phyloP scores from a whole-genome alignment of 2,797 vertebrate genomes.

The Emydoidea blandingii region DNA sequence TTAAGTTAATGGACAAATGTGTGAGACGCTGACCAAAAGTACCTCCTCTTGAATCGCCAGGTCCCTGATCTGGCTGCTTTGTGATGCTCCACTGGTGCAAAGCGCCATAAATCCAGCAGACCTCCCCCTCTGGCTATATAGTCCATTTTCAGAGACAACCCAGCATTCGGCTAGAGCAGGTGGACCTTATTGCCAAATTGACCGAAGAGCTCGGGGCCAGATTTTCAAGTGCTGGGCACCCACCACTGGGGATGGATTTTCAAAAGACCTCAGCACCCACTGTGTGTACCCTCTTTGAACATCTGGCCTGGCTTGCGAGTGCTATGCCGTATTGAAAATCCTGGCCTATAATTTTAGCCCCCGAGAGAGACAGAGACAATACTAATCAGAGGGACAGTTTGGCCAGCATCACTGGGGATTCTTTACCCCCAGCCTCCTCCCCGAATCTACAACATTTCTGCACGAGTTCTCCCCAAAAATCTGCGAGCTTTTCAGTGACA shows the following conservation, averaged over 20 bases:
- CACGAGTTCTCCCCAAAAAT: neutral
- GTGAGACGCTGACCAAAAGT: neutral
- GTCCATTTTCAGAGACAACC: neutral
- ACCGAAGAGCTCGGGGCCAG: neutral
- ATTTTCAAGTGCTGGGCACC: neutral
- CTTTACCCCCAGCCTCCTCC: neutral
- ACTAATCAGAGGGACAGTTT: neutral
- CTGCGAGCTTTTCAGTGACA: neutral
- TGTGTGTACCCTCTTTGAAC: neutral
- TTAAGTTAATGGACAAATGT: neutral
- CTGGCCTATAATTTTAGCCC: neutral
- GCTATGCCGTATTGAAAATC: neutral
- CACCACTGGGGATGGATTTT: neutral
- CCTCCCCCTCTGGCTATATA: neutral
- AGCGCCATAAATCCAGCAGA: neutral
- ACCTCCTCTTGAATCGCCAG: neutral
- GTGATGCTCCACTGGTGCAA: neutral
- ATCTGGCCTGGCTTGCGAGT: neutral
- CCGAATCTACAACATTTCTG: neutral
- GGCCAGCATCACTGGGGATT: neutral
- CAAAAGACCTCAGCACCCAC: neutral
- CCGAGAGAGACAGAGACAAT: neutral
- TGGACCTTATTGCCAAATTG: neutral
- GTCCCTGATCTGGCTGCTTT: neutral
- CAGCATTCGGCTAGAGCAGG: neutral